Evolutionary conservation across 2,888 invertebrate species (phyloP).

Genomic region (Apamea anceps): DNA sequence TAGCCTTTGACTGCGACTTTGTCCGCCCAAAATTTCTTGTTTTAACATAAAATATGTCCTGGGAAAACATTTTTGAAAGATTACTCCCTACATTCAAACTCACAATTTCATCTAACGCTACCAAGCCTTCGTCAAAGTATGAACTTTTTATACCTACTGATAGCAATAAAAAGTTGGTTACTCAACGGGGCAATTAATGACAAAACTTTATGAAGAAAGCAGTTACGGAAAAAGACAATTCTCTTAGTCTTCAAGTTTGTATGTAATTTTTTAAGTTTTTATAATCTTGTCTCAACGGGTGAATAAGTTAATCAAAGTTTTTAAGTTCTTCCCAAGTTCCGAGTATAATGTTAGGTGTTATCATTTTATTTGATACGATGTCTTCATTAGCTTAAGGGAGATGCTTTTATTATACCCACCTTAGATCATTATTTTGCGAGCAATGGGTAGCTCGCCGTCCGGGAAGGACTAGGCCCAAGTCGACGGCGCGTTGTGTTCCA

Average conservation of each 20-base stretch:
- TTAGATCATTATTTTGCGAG: not conserved
- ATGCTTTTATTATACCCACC: not conserved
- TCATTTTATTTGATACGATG: not conserved
- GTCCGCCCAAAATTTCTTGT: not conserved
- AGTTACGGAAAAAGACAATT: slow-evolving; percentile 14
- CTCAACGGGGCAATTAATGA: slow-evolving; percentile 36
- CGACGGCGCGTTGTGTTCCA: no score
- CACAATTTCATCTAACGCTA: not conserved
- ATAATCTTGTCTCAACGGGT: not conserved
- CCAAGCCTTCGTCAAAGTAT: not conserved
- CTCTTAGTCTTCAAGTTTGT: slow-evolving; percentile 5
- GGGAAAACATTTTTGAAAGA: not conserved
- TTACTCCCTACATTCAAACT: not conserved
- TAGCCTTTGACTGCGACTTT: not conserved
- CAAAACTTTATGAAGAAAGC: slow-evolving; percentile 17
- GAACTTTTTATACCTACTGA: slow-evolving; percentile 4
- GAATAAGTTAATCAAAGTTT: slow-evolving; percentile 12
- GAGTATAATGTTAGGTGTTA: not conserved
- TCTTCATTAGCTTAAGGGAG: not conserved
- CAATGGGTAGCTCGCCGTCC: no score
- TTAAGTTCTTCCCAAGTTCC: slow-evolving; percentile 15
- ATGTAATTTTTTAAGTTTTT: slow-evolving; percentile 13
- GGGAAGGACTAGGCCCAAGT: no score
- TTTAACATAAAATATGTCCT: not conserved
- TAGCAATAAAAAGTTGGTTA: slow-evolving; percentile 15